Base-by-base conservation (phyloP, 1,140 invertebrate species). In the Diachasmimorpha longicaudata region DNA sequence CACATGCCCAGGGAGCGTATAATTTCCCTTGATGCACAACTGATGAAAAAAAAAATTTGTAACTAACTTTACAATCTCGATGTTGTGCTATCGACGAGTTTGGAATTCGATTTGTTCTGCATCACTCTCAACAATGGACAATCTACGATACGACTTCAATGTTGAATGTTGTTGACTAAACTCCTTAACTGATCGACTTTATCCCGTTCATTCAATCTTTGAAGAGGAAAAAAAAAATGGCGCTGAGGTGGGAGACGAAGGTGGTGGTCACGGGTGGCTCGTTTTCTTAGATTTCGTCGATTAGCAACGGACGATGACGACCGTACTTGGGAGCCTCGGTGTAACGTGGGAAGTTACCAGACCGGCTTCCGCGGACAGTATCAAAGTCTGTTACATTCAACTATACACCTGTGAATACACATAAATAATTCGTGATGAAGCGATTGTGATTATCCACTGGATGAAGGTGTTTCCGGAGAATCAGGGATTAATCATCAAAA, bases 211-310 rank as follows among this genome's bases (percentile, higher is more conserved):
- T 67, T 67, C 63, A 67, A 67, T 67, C 31, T 67, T n/a, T 52
- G 16, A n/a, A 10, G 14, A 23, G 13, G 19, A 70, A 70, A 70
- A 70, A 70, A 70, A 23, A 72, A 14, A 23, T 6, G 31, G n/a
- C 31, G 31, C 31, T 31, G 31, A 66, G 44, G 37, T 42, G 71
- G 10, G 21, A 23, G 23, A 70, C 4, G 25, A 19, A 52, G 13
- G 69, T 67, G 42, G 78, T 63, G 77, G 72, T 74, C 78, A 79
- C 79, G 79, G 81, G 73, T 82, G 77, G 79, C 63, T 52, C 76
- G 79, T 77, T 85, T 83, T 78, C 74, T 77, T 74, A 81, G 81
- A 82, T 83, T 82, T 79, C 52, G 78, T 79, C 77, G 82, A 85
- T 83, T 84, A 82, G 79, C 80, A 81, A 68, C 79, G 79, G 79